A percentile compares a stretch with the other conserved stretches of the same genome.
Evolutionary conservation across 2,888 invertebrate genomes (phyloP).

Genomic region (Chalcosyrphus nemorum): DNA sequence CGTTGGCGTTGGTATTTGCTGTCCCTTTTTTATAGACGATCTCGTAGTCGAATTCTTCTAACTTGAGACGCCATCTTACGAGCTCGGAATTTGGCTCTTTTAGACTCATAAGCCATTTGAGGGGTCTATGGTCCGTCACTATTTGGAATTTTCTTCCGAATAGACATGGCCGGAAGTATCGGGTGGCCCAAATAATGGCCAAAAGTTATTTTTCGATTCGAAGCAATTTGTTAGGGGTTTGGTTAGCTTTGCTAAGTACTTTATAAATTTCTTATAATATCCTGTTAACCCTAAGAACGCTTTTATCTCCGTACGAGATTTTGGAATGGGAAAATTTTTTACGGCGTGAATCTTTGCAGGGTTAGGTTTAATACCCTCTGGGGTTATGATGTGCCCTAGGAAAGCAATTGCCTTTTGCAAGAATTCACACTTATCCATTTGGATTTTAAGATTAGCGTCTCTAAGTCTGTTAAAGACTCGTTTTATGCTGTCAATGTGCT

Average conservation of each 20-base stretch:
- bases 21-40: conserved; percentile 73
- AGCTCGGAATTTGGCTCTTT: conserved; percentile 75
- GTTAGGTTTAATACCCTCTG: conserved; percentile 13
- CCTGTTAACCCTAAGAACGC: background rate
- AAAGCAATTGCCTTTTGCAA: conserved; percentile 6
- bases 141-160: conserved; percentile 78
- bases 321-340: conserved; percentile 1
- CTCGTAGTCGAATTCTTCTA: conserved; percentile 76
- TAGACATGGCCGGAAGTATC: conserved; percentile 78
- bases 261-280: background rate
- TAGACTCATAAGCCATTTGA: conserved; percentile 74
- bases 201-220: conserved; percentile 77
- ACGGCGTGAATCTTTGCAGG: conserved; percentile 2
- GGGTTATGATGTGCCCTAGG: conserved; percentile 2
- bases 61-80: conserved; percentile 77
- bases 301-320: conserved; percentile 2
- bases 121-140: conserved; percentile 77
- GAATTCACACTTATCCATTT: conserved; percentile 49
- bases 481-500: conserved; percentile 23
- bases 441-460: conserved; percentile 74
- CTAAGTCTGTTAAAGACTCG: conserved; percentile 73
- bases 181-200: conserved; percentile 76
- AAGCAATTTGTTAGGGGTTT: background rate
- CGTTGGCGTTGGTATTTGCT: conserved; percentile 65
- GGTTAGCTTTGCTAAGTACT: background rate